Conservation (phyloP, 2,113 vertebrate genomes). For the Phalacrocorax carbo region DNA sequence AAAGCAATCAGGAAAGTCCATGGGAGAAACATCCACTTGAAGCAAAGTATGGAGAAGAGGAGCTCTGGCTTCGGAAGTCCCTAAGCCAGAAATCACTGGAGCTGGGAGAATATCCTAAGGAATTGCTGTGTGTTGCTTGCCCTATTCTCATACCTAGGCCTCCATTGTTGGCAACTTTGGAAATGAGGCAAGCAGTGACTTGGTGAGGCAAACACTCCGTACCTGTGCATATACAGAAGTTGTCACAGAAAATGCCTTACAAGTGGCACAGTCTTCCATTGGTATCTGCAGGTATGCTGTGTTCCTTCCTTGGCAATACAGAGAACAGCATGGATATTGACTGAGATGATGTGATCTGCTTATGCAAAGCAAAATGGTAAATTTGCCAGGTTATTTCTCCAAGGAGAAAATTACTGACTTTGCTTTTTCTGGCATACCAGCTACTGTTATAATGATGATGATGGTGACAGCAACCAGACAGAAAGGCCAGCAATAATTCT, state of each 20-base stretch:
- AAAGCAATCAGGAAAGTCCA: not conserved
- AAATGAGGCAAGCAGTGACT: not conserved
- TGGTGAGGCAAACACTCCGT: not conserved
- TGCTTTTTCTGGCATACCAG: constrained; percentile 54
- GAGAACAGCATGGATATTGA: not conserved
- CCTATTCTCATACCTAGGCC: not conserved
- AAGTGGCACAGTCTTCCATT: not conserved
- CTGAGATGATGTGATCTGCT: not conserved
- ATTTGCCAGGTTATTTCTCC: constrained; percentile 39
- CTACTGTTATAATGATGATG: constrained; percentile 19
- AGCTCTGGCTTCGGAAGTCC: not conserved
- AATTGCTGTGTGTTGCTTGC: not conserved
- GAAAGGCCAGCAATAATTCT: constrained; percentile 53
- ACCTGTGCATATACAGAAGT: not conserved
- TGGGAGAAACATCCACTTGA: not conserved
- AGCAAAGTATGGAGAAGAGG: not conserved
- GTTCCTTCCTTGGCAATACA: not conserved
- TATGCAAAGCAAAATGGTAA: constrained; percentile 13
- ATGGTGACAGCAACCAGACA: constrained; percentile 42
- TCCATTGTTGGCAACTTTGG: not conserved
- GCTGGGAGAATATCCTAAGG: not conserved
- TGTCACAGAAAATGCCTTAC: not conserved
- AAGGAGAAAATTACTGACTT: constrained; percentile 47
- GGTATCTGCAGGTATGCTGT: not conserved
- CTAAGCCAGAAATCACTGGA: constrained; percentile 17